These are phyloP conservation scores for Catharus ustulatus DNA, from an alignment of 2,797 vertebrate genomes.

Conservation along the genomic window DNA sequence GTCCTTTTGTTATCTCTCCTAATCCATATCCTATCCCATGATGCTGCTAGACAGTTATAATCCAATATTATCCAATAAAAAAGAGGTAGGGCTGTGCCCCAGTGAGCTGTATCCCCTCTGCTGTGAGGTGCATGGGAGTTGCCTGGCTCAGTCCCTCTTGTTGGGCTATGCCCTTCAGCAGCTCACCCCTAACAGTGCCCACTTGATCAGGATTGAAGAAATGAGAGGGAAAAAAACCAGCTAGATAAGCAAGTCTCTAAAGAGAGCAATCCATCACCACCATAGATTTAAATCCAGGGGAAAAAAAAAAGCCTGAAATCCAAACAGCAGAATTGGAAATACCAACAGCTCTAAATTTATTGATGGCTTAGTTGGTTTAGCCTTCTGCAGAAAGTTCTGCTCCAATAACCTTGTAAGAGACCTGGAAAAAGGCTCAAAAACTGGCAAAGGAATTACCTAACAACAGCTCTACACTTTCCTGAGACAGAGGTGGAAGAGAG, in stretches of 20 bases:
- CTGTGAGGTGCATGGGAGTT: neutral
- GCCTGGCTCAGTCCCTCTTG: neutral
- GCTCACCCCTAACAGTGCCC: neutral
- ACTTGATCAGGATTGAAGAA: neutral
- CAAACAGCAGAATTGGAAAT: neutral
- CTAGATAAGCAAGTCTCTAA: neutral
- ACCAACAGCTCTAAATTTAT: neutral
- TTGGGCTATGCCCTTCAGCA: neutral
- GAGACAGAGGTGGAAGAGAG: neutral
- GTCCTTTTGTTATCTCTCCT: neutral
- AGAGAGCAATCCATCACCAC: neutral
- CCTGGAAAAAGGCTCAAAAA: neutral
- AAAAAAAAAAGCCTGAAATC: neutral
- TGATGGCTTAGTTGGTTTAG: neutral
- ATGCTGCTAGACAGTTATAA: neutral
- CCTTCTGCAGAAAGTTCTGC: neutral
- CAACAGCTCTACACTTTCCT: neutral
- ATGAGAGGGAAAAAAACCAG: neutral
- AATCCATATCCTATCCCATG: constrained; percentile 18
- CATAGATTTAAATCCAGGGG: neutral
- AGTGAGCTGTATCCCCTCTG: neutral
- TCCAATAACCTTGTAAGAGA: neutral
- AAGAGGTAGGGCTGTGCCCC: neutral
- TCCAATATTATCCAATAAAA: constrained; percentile 22
- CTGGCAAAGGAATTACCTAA: neutral